A percentile compares a stretch with the other conserved stretches of the same genome.
Evolutionary conservation across 2,888 invertebrate genomes (phyloP).

Genomic region (Spilosoma lubricipeda): DNA sequence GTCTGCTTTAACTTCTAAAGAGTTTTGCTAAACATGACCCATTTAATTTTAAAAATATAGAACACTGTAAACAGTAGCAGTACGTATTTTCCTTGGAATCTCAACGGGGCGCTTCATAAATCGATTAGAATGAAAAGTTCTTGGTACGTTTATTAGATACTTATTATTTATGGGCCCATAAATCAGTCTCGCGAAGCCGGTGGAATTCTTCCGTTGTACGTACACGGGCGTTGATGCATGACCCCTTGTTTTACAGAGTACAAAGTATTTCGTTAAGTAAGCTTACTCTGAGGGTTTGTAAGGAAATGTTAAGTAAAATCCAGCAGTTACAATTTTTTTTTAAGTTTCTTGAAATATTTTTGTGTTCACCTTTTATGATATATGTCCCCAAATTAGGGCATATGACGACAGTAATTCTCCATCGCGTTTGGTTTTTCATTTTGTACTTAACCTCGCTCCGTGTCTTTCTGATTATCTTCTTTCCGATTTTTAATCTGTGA

Average conservation of each 20-base stretch:
- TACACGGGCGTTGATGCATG: conserved; percentile 21
- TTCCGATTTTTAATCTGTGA: too few relatives aligned
- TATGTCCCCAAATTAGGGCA: too few relatives aligned
- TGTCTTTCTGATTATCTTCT: too few relatives aligned
- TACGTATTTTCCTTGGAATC: conserved; percentile 27
- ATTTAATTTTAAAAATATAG: conserved; percentile 5
- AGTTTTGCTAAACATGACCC: not conserved
- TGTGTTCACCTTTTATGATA: too few relatives aligned
- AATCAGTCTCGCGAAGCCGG: conserved; percentile 47
- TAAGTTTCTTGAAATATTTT: not conserved
- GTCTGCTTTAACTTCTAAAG: not conserved
- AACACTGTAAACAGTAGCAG: not conserved
- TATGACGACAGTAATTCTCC: too few relatives aligned
- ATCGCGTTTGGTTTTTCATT: too few relatives aligned
- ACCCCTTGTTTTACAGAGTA: conserved; percentile 15
- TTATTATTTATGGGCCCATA: conserved; percentile 60
- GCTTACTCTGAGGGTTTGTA: not conserved
- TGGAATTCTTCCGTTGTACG: conserved; percentile 31
- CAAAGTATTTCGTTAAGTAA: conserved; percentile 8
- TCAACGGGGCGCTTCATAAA: conserved; percentile 44
- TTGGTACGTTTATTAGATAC: conserved; percentile 53
- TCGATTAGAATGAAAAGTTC: conserved; percentile 52
- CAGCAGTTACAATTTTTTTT: too few relatives aligned
- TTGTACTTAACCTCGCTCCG: too few relatives aligned
- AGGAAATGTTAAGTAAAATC: not conserved